Conservation (phyloP, 1,140 invertebrate species). For the Cryptotermes secundus region DNA sequence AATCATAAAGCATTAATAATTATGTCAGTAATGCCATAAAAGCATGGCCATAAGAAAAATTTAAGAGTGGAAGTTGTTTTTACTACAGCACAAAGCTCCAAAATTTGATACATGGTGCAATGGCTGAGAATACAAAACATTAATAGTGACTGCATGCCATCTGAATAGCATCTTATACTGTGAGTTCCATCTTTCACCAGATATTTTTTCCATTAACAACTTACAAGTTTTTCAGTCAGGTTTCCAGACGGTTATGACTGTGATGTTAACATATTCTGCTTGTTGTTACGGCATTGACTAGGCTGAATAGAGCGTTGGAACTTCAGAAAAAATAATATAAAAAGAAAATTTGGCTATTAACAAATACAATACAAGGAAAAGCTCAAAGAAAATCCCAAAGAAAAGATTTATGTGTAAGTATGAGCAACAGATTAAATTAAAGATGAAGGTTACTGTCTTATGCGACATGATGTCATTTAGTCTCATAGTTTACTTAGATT, state of each 20-base stretch:
- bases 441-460: no score
- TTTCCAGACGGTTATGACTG: neutral
- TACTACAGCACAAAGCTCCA: neutral
- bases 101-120: neutral
- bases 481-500: no score
- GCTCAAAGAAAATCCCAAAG: neutral
- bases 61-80: neutral
- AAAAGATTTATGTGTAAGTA: neutral
- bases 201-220: neutral
- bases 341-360: neutral
- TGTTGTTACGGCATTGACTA: slow-evolving; percentile 18
- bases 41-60: neutral
- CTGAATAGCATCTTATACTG: neutral
- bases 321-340: neutral
- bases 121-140: neutral
- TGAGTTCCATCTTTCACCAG: neutral
- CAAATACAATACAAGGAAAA: neutral
- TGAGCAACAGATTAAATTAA: neutral
- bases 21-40: neutral
- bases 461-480: no score
- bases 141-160: neutral
- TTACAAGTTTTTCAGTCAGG: neutral
- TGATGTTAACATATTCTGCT: neutral
- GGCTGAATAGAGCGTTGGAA: neutral
- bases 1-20: neutral